Percentiles rank a stretch among this genome's conserved stretches.
These are phyloP conservation scores for Ctenodactylus gundi DNA, from an alignment of 2,113 vertebrate species.

Conservation along the genomic window DNA sequence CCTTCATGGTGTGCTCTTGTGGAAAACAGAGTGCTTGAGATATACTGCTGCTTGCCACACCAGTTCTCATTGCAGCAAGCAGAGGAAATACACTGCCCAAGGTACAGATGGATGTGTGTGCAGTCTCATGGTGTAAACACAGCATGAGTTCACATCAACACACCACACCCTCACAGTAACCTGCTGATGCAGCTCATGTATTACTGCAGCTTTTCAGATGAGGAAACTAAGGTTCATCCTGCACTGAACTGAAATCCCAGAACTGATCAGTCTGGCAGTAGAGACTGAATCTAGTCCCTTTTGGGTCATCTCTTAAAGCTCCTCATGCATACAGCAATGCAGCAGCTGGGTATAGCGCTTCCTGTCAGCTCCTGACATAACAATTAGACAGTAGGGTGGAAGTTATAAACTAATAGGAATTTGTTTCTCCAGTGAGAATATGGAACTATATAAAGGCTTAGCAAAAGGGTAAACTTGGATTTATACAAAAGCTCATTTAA, in stretches of 20 bases:
- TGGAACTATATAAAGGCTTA: background rate
- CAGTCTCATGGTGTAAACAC: background rate
- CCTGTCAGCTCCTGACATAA: background rate
- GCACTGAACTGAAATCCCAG: background rate
- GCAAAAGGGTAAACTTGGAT: background rate
- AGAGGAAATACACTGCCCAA: background rate
- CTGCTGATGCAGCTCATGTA: background rate
- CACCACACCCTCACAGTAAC: background rate
- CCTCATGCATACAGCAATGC: accelerated
- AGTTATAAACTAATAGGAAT: background rate
- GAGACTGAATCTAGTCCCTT: background rate
- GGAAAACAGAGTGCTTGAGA: background rate
- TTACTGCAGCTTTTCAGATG: background rate
- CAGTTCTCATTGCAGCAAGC: background rate
- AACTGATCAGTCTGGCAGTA: background rate
- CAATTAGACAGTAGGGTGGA: background rate
- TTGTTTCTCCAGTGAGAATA: background rate
- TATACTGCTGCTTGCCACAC: background rate
- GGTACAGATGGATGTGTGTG: accelerated
- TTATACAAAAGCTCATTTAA: background rate
- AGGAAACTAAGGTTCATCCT: background rate
- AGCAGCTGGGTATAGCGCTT: background rate
- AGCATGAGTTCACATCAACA: background rate
- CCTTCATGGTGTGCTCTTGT: background rate
- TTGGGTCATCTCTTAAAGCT: background rate